These are phyloP conservation scores for Liasis olivaceus DNA, from an alignment of 2,797 vertebrate genomes.

Conservation along the genomic window DNA sequence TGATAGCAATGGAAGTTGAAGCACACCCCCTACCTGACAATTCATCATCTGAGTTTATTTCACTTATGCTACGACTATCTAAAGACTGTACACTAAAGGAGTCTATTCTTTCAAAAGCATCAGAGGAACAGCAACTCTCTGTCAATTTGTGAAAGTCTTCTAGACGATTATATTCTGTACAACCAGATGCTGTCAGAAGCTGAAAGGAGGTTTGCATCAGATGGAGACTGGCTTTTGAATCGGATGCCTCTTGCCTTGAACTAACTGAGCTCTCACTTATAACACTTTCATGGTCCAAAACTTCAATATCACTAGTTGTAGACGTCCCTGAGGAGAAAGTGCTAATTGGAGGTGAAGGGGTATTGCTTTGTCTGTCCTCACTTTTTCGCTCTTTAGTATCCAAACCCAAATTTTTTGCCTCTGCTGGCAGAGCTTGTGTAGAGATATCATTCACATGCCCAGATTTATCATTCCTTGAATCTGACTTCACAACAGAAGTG, in stretches of 20 bases:
- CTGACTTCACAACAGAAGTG: slow-evolving; percentile 45
- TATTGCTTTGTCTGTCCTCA: slow-evolving; percentile 95
- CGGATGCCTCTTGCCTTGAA: slow-evolving; percentile 90
- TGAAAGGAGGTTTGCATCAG: slow-evolving; percentile 98
- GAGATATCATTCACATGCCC: slow-evolving; percentile 47
- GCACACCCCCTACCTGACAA: slow-evolving; percentile 84
- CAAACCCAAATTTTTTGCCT: slow-evolving; percentile 78
- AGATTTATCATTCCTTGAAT: slow-evolving; percentile 8
- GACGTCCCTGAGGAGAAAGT: slow-evolving; percentile 98
- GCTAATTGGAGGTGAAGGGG: slow-evolving; percentile 93
- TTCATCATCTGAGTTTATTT: slow-evolving; percentile 97
- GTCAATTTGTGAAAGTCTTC: slow-evolving; percentile 97
- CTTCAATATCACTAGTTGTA: slow-evolving; percentile 98
- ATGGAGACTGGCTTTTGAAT: slow-evolving; percentile 89
- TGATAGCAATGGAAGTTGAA: slow-evolving; percentile 79
- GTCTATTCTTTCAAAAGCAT: slow-evolving; percentile 98
- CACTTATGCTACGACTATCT: slow-evolving; percentile 95
- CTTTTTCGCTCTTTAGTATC: slow-evolving; percentile 89
- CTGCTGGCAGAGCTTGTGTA: slow-evolving; percentile 62
- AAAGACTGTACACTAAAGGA: slow-evolving; percentile 96
- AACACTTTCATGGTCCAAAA: slow-evolving; percentile 96
- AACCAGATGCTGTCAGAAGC: slow-evolving; percentile 91
- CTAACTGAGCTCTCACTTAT: slow-evolving; percentile 98
- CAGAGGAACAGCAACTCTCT: slow-evolving; percentile 92
- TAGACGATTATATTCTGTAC: slow-evolving; percentile 86